Percentiles rank a stretch among this genome's conserved stretches.
These are phyloP conservation scores for Agapetus fuscipes DNA, from an alignment of 2,888 invertebrate species.

Conservation along the genomic window DNA sequence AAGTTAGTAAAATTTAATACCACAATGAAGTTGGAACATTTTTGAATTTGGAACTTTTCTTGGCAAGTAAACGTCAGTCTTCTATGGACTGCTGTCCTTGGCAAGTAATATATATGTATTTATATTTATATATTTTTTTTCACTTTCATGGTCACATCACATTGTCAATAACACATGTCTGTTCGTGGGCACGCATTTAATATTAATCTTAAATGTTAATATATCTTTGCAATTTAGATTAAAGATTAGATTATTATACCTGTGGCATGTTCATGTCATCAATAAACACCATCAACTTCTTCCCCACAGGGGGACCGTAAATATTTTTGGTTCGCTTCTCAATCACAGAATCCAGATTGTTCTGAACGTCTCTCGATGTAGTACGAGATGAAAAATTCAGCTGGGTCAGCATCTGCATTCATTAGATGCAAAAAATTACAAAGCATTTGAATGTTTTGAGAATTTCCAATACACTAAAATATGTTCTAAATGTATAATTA, in stretches of 20 bases:
- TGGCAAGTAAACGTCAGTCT: too few species aligned
- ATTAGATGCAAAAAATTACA: constrained; percentile 16
- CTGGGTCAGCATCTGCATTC: constrained; percentile 64
- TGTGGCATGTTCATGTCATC: constrained; percentile 95
- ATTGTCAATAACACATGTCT: too few species aligned
- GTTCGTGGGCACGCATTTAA: too few species aligned
- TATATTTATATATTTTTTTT: too few species aligned
- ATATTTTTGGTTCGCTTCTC: constrained; percentile 86
- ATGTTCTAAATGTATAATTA: not conserved
- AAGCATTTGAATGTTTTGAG: not conserved
- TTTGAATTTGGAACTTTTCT: too few species aligned
- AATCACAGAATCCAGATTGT: constrained; percentile 76
- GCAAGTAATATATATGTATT: too few species aligned
- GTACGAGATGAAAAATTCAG: constrained; percentile 90
- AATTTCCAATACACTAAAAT: not conserved
- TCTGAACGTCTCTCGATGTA: constrained; percentile 82
- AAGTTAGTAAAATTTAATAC: too few species aligned
- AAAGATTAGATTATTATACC: constrained; percentile 42
- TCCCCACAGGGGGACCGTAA: constrained; percentile 84
- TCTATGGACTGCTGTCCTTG: too few species aligned
- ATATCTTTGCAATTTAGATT: too few species aligned
- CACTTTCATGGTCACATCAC: too few species aligned
- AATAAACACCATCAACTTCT: constrained; percentile 80
- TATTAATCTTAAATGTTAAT: too few species aligned
- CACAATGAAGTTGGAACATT: too few species aligned